These are phyloP conservation scores for Oscheius sp. DNA, from an alignment of 2,888 invertebrate genomes.

Conservation along the genomic window DNA sequence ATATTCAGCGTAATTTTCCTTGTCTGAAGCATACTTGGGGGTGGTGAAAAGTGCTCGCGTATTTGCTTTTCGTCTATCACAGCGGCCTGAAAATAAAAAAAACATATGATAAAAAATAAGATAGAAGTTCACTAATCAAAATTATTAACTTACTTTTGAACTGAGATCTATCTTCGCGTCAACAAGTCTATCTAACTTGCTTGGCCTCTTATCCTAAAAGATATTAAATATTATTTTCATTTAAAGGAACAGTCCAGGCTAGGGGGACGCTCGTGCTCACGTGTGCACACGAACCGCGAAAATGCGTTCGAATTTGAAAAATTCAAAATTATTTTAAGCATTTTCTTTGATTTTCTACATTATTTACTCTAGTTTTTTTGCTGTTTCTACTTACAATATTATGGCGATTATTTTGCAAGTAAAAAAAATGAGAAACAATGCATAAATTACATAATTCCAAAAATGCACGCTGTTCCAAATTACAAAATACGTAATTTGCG, in stretches of 20 bases:
- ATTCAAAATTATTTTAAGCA: too few species aligned
- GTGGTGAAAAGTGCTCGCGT: conserved; percentile 36
- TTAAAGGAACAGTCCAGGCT: not conserved
- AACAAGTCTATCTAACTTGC: conserved; percentile 18
- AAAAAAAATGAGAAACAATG: too few species aligned
- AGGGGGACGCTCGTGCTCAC: too few species aligned
- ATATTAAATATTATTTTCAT: not conserved
- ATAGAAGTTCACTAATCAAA: not conserved
- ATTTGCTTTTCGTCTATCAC: conserved; percentile 34
- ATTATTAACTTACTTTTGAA: not conserved
- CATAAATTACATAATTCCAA: too few species aligned
- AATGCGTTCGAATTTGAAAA: too few species aligned
- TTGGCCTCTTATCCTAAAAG: not conserved
- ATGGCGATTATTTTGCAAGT: too few species aligned
- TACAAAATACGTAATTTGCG: too few species aligned
- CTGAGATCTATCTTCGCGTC: not conserved
- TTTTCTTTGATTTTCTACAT: too few species aligned
- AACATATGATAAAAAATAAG: not conserved
- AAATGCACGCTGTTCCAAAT: too few species aligned
- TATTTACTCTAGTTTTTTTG: too few species aligned
- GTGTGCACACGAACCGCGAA: too few species aligned
- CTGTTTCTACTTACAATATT: too few species aligned
- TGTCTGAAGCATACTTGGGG: conserved; percentile 20
- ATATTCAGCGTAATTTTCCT: conserved; percentile 37
- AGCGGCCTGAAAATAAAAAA: conserved; percentile 8